phyloP scores from a whole-genome alignment of 2,888 invertebrate genomes.

The Mellilla xanthometata region DNA sequence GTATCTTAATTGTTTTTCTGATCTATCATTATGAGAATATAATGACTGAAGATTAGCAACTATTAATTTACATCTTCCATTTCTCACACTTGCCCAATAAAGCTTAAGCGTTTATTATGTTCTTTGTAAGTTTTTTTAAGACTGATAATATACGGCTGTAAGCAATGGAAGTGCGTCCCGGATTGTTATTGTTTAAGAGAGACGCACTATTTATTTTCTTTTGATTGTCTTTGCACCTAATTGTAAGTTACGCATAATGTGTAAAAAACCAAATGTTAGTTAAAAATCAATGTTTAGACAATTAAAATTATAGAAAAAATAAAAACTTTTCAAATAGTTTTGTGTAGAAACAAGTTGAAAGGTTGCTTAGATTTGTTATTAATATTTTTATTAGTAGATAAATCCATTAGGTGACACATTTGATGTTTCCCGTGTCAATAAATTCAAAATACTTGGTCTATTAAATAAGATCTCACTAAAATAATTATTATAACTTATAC shows the following conservation, averaged over 20 bases:
- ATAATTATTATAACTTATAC: neutral
- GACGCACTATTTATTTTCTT: constrained; percentile 2
- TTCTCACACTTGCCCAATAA: too few species aligned
- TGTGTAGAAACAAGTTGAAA: neutral
- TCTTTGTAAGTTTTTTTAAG: constrained; percentile 17
- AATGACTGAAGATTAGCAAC: too few species aligned
- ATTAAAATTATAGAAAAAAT: constrained; percentile 1
- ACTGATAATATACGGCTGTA: constrained; percentile 22
- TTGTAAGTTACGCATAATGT: neutral
- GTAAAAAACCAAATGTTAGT: neutral
- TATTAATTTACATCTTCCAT: too few species aligned
- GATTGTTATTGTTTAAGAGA: constrained; percentile 10
- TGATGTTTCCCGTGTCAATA: constrained; percentile 5
- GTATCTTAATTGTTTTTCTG: too few species aligned
- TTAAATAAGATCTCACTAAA: constrained; percentile 35
- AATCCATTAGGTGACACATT: constrained; percentile 1
- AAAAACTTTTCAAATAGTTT: neutral
- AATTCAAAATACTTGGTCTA: constrained; percentile 10
- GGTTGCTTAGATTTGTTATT: neutral
- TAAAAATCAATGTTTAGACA: neutral
- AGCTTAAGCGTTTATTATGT: neutral
- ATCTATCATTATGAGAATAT: too few species aligned
- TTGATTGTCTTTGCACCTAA: neutral
- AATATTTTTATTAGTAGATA: neutral
- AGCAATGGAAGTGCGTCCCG: constrained; percentile 7